A percentile compares a stretch with the other conserved stretches of the same genome.
These are phyloP conservation scores for Protosalanx chinensis DNA, from an alignment of 2,797 vertebrate genomes.

Conservation along the genomic window DNA sequence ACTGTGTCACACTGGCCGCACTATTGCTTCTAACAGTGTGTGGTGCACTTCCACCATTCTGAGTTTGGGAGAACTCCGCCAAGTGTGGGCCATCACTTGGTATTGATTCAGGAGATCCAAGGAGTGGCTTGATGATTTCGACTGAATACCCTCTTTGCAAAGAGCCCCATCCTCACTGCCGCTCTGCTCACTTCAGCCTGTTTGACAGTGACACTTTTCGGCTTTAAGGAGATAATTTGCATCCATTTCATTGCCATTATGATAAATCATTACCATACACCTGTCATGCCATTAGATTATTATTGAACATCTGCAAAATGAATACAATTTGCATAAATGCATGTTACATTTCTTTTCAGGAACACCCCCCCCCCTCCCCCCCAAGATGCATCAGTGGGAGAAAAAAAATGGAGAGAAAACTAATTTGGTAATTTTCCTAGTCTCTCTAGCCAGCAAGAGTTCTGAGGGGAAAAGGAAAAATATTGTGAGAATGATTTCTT, in stretches of 20 bases:
- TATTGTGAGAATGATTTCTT: neutral
- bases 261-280: neutral
- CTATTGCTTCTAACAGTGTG: conserved; percentile 34
- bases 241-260: conserved; percentile 9
- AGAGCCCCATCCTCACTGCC: conserved; percentile 15
- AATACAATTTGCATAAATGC: conserved; percentile 7
- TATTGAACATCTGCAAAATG: conserved; percentile 9
- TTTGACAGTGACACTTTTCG: conserved; percentile 14
- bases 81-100: conserved; percentile 39
- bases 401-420: conserved; percentile 12
- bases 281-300: conserved; percentile 10
- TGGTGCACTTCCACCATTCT: conserved; percentile 21
- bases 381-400: conserved; percentile 29
- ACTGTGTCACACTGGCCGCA: conserved; percentile 40
- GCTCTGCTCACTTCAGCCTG: conserved; percentile 9
- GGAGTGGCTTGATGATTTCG: conserved; percentile 48
- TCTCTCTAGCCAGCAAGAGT: neutral
- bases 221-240: neutral
- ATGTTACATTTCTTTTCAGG: neutral
- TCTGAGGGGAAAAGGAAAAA: neutral
- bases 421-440: conserved; percentile 15
- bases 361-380: too few species aligned
- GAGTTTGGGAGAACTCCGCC: conserved; percentile 34
- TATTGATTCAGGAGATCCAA: conserved; percentile 50
- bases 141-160: conserved; percentile 9